These are phyloP conservation scores for Calliphora vomitoria DNA, from an alignment of 2,888 invertebrate genomes.

Conservation along the genomic window DNA sequence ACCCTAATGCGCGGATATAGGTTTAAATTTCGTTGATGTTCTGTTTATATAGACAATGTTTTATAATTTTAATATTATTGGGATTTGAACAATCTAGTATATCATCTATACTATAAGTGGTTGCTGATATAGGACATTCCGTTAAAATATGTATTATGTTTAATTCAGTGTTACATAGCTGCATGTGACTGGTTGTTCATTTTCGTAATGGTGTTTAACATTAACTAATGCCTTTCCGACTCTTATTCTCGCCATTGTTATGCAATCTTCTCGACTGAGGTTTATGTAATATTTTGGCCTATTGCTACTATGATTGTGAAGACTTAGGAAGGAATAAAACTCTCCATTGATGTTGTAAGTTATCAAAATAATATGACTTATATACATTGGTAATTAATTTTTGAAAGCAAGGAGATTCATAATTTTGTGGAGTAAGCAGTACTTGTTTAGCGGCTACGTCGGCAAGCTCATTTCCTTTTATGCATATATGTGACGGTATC, in stretches of 20 bases:
- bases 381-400: background rate
- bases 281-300: background rate
- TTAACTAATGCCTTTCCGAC: background rate
- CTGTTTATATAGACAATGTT: slow-evolving; percentile 7
- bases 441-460: background rate
- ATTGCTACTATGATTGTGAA: background rate
- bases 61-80: background rate
- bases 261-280: background rate
- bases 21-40: slow-evolving; percentile 6
- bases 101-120: background rate
- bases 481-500: background rate
- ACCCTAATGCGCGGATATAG: background rate
- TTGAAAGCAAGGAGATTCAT: background rate
- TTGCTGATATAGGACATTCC: background rate
- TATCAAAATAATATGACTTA: background rate
- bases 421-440: background rate
- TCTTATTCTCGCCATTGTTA: background rate
- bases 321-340: background rate
- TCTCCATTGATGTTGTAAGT: background rate
- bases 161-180: background rate
- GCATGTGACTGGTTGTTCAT: background rate
- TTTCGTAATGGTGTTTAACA: background rate
- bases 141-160: background rate
- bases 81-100: background rate
- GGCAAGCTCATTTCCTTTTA: background rate